A percentile compares a stretch with the other conserved stretches of the same genome.
Conservation (phyloP, 2,797 vertebrate genomes). For the Sebastiscus tertius region DNA sequence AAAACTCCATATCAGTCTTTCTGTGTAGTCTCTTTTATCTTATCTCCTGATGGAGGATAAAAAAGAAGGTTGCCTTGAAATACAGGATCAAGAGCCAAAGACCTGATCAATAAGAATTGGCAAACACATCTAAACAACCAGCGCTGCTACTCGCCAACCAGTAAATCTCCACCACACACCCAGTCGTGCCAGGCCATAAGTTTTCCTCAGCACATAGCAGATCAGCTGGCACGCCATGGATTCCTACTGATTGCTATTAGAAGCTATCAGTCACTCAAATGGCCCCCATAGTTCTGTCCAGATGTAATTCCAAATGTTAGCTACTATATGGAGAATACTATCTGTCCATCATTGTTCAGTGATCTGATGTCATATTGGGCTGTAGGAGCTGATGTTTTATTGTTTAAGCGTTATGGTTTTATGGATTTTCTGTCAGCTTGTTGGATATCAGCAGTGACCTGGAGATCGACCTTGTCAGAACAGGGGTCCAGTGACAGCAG, state of each 20-base stretch:
- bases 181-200: conserved; percentile 42
- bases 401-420: conserved; percentile 74
- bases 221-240: conserved; percentile 44
- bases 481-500: conserved; percentile 48
- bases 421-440: conserved; percentile 78
- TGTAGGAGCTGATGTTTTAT: conserved; percentile 73
- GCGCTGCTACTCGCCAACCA: conserved; percentile 5
- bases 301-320: conserved; percentile 73
- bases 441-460: conserved; percentile 73
- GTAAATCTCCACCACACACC: conserved; percentile 49
- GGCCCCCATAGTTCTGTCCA: conserved; percentile 53
- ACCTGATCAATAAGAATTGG: conserved; percentile 62
- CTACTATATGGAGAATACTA: conserved; percentile 62
- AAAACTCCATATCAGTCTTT: conserved; percentile 33
- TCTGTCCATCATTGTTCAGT: conserved; percentile 72
- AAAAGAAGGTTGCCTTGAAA: conserved; percentile 20
- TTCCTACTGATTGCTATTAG: conserved; percentile 60
- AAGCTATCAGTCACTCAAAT: conserved; percentile 71
- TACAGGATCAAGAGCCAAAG: conserved; percentile 46
- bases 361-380: conserved; percentile 67
- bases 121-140: conserved; percentile 58
- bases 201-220: conserved; percentile 44
- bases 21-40: conserved; percentile 47
- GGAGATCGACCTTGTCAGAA: conserved; percentile 78
- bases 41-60: conserved; percentile 32